Conservation (phyloP, 2,888 invertebrate species). For the Julus scanicus region DNA sequence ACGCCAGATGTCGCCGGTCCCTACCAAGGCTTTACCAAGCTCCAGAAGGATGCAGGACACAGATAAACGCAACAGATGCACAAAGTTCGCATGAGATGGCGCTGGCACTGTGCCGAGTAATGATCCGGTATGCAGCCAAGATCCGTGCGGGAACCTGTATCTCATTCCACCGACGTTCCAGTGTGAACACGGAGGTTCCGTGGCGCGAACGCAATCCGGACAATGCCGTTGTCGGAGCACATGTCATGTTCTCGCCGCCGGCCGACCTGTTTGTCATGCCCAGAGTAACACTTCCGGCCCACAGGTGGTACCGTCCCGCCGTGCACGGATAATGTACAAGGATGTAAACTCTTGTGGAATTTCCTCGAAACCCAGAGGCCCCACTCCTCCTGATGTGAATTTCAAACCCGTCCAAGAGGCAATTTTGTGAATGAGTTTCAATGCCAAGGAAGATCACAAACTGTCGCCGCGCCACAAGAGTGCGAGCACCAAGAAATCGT, state of each 20-base stretch:
- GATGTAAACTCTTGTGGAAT: neutral
- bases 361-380: neutral
- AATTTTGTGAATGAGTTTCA: conserved; percentile 43
- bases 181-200: neutral
- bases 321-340: neutral
- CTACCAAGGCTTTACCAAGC: no score
- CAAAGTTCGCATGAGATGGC: neutral
- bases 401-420: conserved; percentile 37
- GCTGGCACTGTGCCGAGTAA: neutral
- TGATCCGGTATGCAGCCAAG: neutral
- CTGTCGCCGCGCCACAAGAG: conserved; percentile 42
- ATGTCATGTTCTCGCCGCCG: neutral
- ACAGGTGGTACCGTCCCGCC: neutral
- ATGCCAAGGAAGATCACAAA: conserved; percentile 42
- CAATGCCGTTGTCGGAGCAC: conserved; percentile 6
- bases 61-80: neutral
- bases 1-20: no score
- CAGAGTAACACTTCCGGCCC: neutral
- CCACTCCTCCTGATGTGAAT: conserved; percentile 20
- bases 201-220: neutral
- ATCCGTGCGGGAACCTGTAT: neutral
- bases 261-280: neutral
- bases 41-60: no score
- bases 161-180: neutral
- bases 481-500: conserved; percentile 39